These are phyloP conservation scores for Plebejus melissa DNA, from an alignment of 2,888 invertebrate species.

Conservation along the genomic window DNA sequence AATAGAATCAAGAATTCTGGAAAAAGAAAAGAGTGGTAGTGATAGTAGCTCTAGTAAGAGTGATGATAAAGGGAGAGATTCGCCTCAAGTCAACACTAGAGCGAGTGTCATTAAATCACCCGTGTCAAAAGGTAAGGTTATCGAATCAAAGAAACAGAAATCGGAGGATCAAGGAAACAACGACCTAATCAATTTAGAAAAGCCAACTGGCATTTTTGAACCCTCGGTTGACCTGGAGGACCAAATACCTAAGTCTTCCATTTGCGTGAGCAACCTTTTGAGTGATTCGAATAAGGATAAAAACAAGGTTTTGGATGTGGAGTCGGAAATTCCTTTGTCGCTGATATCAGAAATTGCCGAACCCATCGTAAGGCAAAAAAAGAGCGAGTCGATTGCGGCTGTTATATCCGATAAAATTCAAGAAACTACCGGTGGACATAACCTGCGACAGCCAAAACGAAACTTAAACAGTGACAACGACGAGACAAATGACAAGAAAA, in stretches of 20 bases:
- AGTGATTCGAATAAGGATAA: constrained; percentile 65
- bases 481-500: constrained; percentile 63
- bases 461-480: constrained; percentile 60
- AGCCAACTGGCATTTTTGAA: constrained; percentile 85
- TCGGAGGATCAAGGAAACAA: not conserved
- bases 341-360: constrained; percentile 66
- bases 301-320: constrained; percentile 54
- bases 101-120: constrained; percentile 80
- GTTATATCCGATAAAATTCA: constrained; percentile 73
- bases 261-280: constrained; percentile 62
- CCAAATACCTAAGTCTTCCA: constrained; percentile 80
- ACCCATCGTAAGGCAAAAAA: constrained; percentile 62
- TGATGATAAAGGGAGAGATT: constrained; percentile 58
- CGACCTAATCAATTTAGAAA: constrained; percentile 62
- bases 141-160: constrained; percentile 63
- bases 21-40: constrained; percentile 60
- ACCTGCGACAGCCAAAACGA: constrained; percentile 68
- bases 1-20: constrained; percentile 71
- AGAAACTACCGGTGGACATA: constrained; percentile 67
- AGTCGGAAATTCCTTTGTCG: constrained; percentile 65
- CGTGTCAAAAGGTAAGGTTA: constrained; percentile 69
- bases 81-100: constrained; percentile 65
- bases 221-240: constrained; percentile 83
- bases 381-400: constrained; percentile 69
- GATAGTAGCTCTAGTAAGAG: constrained; percentile 56